A percentile compares a stretch with the other conserved stretches of the same genome.
These are phyloP conservation scores for Cyanoderma ruficeps DNA, from an alignment of 2,113 vertebrate species.

Conservation along the genomic window DNA sequence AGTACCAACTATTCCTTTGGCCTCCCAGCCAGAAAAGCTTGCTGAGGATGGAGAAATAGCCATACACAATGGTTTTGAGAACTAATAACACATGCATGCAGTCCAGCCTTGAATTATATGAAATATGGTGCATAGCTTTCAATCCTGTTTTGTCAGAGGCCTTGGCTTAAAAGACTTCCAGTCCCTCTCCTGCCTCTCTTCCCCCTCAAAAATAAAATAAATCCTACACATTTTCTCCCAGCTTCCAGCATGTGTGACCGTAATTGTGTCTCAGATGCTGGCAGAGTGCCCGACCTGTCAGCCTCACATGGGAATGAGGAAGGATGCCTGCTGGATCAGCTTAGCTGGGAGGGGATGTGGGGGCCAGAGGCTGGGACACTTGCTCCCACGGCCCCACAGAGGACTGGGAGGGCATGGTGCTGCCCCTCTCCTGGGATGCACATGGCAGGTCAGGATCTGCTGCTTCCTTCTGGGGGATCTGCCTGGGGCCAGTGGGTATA, in stretches of 20 bases:
- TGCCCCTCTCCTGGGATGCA: rapidly evolving
- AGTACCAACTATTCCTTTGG: conserved; percentile 15
- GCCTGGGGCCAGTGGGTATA: not conserved
- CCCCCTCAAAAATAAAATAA: not conserved
- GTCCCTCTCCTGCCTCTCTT: not conserved
- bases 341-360: not conserved
- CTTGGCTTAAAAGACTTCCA: conserved; percentile 35
- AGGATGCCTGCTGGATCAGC: conserved; percentile 22
- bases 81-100: conserved; percentile 10
- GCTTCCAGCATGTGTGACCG: conserved; percentile 11
- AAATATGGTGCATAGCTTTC: conserved; percentile 29
- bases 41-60: conserved; percentile 36
- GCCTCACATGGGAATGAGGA: not conserved
- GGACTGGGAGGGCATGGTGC: not conserved
- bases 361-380: not conserved
- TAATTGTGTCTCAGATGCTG: conserved; percentile 27
- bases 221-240: conserved; percentile 32
- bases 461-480: not conserved
- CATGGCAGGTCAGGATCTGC: not conserved
- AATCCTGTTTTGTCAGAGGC: conserved; percentile 19
- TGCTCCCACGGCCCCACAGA: rapidly evolving
- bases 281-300: conserved; percentile 12
- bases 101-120: conserved; percentile 32
- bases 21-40: conserved; percentile 27
- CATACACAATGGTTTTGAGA: conserved; percentile 17